These are phyloP conservation scores for Drosophila longiperda DNA, from an alignment of 2,888 invertebrate genomes.

Conservation along the genomic window DNA sequence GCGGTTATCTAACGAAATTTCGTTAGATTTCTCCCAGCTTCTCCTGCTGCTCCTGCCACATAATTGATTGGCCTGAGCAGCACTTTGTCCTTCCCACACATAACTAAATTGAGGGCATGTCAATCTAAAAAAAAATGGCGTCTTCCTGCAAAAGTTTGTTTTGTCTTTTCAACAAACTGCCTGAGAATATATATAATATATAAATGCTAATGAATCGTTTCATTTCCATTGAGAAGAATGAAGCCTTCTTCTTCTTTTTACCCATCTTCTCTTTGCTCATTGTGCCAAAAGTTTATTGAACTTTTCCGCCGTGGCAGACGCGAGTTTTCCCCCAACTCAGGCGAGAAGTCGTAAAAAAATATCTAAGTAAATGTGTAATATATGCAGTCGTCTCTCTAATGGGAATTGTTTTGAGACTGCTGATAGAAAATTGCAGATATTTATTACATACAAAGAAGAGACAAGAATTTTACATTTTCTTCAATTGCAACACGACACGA, in stretches of 20 bases:
- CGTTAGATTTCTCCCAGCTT: constrained; percentile 23
- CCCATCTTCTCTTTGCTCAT: neutral
- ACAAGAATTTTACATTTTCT: neutral
- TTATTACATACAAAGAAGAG: neutral
- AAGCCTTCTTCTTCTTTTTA: constrained; percentile 4
- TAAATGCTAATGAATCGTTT: constrained; percentile 41
- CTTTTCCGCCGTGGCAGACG: constrained; percentile 19
- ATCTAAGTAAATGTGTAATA: constrained; percentile 4
- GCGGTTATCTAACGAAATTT: constrained; percentile 62
- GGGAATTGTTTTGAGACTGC: constrained; percentile 2
- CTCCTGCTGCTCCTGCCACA: constrained; percentile 6
- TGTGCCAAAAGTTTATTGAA: constrained; percentile 55
- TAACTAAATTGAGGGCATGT: constrained; percentile 28
- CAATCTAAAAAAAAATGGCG: constrained; percentile 23
- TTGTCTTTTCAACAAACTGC: neutral
- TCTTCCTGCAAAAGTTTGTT: neutral
- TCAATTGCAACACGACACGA: constrained; percentile 35
- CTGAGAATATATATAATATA: neutral
- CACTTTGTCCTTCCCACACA: constrained; percentile 14
- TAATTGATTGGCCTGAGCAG: constrained; percentile 63
- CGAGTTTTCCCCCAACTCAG: neutral
- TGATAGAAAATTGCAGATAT: neutral
- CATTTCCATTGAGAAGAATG: constrained; percentile 13
- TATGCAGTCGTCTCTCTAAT: constrained; percentile 1
- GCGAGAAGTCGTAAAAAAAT: neutral